Evolutionary conservation across 1,140 invertebrate species (phyloP), one percentile per base, ranked within the genome.

Genomic region (Myzus persicae): DNA sequence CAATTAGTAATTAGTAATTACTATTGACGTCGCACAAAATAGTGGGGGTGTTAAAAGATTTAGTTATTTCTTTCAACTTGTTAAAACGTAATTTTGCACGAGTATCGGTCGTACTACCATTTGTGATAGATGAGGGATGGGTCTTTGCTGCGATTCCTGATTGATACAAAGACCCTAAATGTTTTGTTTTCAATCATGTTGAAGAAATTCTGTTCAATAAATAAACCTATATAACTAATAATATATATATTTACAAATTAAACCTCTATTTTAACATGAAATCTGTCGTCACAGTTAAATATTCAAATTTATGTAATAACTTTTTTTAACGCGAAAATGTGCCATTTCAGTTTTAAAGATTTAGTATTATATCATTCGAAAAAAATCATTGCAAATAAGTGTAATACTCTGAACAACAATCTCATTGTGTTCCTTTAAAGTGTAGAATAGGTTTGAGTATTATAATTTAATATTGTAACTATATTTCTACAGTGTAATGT

Each of bases 21-120:
- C 59, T 76, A 76, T 76, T 76, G 31, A 14, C n/a, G 31, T 76
- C 1, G 14, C 59, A 59, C 54, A 76, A 76, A n/a, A 4, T 76
- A n/a, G 14, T 4, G 31, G 5, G n/a, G 59, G 5, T 31, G 26
- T 31, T 59, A 59, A 59, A n/a, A n/a, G 59, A n/a, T 76, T 76
- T 76, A n/a, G n/a, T 76, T n/a, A n/a, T 76, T n/a, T n/a, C 31
- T 76, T 76, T 76, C 59, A 76, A 76, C 59, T n/a, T 76, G n/a
- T n/a, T 76, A n/a, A 76, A n/a, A 76, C n/a, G 59, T 6, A n/a
- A n/a, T n/a, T 76, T 76, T 18, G n/a, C 59, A 0, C 31, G 14
- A n/a, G 31, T 59, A 59, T 48, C 46, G 20, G 22, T 6, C 48
- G n/a, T 76, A n/a, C 18, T 31, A 76, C n/a, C 31, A 11, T 76